A percentile compares a stretch with the other conserved stretches of the same genome.
Conservation (phyloP, 2,113 vertebrate species). For the Merops nubicus region DNA sequence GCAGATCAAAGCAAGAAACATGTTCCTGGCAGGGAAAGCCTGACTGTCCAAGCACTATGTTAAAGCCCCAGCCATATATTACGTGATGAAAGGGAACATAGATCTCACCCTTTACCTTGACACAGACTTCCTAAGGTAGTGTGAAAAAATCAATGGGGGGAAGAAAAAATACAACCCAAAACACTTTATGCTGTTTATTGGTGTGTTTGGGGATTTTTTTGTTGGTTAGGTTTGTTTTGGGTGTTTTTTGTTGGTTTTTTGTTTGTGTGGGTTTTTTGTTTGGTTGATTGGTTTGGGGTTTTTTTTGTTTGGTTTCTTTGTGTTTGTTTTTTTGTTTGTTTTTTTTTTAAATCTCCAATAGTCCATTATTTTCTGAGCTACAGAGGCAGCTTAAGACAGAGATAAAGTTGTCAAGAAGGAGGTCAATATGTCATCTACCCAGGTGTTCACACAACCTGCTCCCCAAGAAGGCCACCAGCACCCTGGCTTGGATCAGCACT, state of each 20-base stretch:
- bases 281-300: too few species aligned
- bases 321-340: too few species aligned
- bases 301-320: too few species aligned
- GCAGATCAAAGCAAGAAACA: not conserved
- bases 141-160: not conserved
- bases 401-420: not conserved
- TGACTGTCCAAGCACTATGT: not conserved
- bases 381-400: not conserved
- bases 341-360: not conserved
- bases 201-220: too few species aligned
- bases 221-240: too few species aligned
- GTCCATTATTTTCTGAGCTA: not conserved
- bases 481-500: too few species aligned
- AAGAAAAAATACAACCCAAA: not conserved
- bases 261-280: too few species aligned
- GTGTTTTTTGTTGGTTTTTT: too few species aligned
- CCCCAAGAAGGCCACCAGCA: not conserved
- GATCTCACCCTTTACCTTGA: not conserved
- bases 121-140: not conserved
- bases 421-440: not conserved
- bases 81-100: not conserved
- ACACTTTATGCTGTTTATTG: not conserved
- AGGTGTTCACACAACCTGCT: not conserved
- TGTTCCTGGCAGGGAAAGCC: not conserved
- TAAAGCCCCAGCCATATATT: not conserved